A percentile compares a stretch with the other conserved stretches of the same genome.
Conservation (phyloP, 2,888 invertebrate species). For the Phanerotoma sp. region DNA sequence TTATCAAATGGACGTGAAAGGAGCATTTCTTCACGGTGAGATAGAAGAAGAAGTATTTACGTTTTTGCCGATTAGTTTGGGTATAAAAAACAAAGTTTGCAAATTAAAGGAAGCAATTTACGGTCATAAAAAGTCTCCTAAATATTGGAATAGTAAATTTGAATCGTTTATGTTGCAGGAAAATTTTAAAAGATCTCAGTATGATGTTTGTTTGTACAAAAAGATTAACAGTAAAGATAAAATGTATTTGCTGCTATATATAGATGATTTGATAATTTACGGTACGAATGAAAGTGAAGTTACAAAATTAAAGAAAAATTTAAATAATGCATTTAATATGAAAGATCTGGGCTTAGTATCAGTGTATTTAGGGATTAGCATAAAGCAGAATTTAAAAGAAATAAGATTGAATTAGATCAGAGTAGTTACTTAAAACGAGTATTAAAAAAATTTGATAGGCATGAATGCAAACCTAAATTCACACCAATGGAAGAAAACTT, state of each 20-base stretch:
- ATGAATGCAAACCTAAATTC: slow-evolving; percentile 6
- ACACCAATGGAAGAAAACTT: slow-evolving; percentile 21
- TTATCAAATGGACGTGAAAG: too few relatives aligned
- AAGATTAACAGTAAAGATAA: not conserved
- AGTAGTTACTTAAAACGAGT: slow-evolving; percentile 9
- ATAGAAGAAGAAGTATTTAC: not conserved
- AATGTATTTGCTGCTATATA: slow-evolving; percentile 3
- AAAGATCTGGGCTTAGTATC: slow-evolving; percentile 22
- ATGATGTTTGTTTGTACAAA: slow-evolving; percentile 3
- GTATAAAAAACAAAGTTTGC: not conserved
- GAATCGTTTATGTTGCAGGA: not conserved
- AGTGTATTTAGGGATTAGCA: slow-evolving; percentile 20
- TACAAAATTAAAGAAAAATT: slow-evolving; percentile 1
- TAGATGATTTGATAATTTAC: not conserved
- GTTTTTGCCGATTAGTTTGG: not conserved
- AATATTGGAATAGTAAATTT: slow-evolving; percentile 11
- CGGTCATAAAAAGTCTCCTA: slow-evolving; percentile 10
- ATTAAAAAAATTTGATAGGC: slow-evolving; percentile 8
- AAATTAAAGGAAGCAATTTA: slow-evolving; percentile 9
- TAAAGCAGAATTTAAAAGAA: slow-evolving; percentile 5
- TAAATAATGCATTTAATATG: slow-evolving; percentile 20
- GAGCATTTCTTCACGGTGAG: not conserved
- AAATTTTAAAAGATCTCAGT: not conserved
- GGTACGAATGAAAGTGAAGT: slow-evolving; percentile 5
- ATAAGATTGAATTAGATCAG: slow-evolving; percentile 1